Evolutionary conservation across 2,888 invertebrate species (phyloP), one percentile per base, ranked within the genome.

Genomic region (Leptopilina myrica): DNA sequence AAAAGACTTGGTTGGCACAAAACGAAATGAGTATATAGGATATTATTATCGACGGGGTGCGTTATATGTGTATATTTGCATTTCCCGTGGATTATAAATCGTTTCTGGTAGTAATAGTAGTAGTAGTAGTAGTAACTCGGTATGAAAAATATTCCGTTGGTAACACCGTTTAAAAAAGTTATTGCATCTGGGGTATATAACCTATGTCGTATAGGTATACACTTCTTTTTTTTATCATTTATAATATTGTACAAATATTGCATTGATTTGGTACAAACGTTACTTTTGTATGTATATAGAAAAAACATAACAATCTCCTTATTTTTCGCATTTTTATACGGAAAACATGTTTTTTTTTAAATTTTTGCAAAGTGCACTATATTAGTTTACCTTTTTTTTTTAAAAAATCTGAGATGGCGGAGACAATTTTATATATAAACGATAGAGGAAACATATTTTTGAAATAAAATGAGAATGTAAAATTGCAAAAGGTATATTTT

Each of bases 211-310:
- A 90, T 90, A 89, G 90, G 88, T 90, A 62, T 62, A 88, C 87
- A 86, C 85, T 86, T 88, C 20, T 43, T 43, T 43, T 43, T 43
- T 43, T 43, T 88, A 85, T 88, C 82, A 85, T 83, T 85, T 88
- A 33, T 33, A 90, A 43, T 90, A 91, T 91, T 90, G 89, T 91
- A 91, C 90, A 91, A 90, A 90, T 88, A 88, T 88, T 91, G 89
- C 89, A 90, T 43, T 90, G 90, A 90, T 90, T 90, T 89, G 90
- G 90, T 91, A 91, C 90, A 91, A 90, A 91, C 90, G 89, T 91
- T 91, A 91, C 89, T 33, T 33, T 33, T 90, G 43, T 43, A 43
- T 43, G 43, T 43, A 90, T 12, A 12, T 91, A 91, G 90, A 91
- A 91, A 20, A 87, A 91, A 91, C 91, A 90, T 90, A 90, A 90